phyloP scores from a whole-genome alignment of 2,888 invertebrate genomes.

The Pammene fasciana region DNA sequence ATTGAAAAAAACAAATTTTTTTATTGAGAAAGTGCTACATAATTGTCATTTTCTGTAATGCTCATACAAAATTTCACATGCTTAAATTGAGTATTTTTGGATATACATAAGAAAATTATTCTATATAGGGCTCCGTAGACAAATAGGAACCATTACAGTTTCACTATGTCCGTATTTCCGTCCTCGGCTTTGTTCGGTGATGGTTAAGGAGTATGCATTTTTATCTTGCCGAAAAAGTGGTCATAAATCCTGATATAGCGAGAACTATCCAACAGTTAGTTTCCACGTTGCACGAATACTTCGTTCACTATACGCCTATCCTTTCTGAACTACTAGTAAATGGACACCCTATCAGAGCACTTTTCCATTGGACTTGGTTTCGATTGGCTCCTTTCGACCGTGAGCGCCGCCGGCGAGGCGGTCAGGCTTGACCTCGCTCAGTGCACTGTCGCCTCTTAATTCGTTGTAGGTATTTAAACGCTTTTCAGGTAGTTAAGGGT shows the following conservation, averaged over 20 bases:
- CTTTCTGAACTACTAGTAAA: conserved; percentile 11
- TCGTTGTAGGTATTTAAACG: conserved; percentile 13
- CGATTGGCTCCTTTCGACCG: conserved; percentile 61
- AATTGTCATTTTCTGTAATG: no score
- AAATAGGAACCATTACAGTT: no score
- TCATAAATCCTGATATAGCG: neutral
- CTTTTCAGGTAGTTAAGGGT: neutral
- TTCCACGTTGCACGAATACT: neutral
- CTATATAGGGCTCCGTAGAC: no score
- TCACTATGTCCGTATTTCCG: no score
- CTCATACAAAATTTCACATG: no score
- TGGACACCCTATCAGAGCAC: conserved; percentile 44
- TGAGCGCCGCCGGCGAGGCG: conserved; percentile 43
- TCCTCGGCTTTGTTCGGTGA: no score
- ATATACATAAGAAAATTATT: no score
- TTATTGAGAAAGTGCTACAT: no score
- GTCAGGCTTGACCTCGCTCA: conserved; percentile 33
- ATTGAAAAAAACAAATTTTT: no score
- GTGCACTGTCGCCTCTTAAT: conserved; percentile 10
- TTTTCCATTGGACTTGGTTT: conserved; percentile 61
- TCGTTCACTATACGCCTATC: conserved; percentile 5
- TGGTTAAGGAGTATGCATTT: no score
- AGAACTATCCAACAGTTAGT: neutral
- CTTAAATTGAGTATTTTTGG: no score
- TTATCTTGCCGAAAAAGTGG: no score